phyloP scores from a whole-genome alignment of 2,888 invertebrate genomes.

The Trichogramma dendrolimi region DNA sequence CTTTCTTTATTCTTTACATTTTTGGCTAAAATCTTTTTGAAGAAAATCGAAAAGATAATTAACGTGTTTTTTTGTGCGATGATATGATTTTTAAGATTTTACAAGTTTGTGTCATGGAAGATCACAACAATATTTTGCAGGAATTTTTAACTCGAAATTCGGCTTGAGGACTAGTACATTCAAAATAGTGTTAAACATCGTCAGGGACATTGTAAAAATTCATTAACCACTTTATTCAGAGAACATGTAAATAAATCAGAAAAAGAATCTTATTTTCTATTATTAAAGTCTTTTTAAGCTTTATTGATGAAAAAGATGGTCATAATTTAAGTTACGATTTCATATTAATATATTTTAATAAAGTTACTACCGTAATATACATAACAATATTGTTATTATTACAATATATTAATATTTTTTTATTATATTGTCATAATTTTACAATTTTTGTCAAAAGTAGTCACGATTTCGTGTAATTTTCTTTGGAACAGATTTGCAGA shows the following conservation, averaged over 20 bases:
- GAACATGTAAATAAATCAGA: conserved; percentile 43
- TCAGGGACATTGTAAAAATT: conserved; percentile 37
- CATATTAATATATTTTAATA: conserved; percentile 23
- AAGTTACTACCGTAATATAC: conserved; percentile 25
- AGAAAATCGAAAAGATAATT: too few species aligned
- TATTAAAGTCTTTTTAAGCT: conserved; percentile 44
- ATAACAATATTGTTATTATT: conserved; percentile 15
- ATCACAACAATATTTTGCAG: too few species aligned
- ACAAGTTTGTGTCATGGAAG: conserved; percentile 55
- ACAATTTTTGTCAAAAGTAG: neutral
- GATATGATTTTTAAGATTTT: conserved; percentile 28
- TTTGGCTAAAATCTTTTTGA: too few species aligned
- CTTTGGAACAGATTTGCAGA: conserved; percentile 92
- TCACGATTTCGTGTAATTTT: conserved; percentile 4
- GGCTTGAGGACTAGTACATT: conserved; percentile 46
- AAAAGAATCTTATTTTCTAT: conserved; percentile 44
- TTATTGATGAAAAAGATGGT: conserved; percentile 4
- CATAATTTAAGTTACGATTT: conserved; percentile 13
- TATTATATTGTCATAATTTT: neutral
- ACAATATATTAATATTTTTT: too few species aligned
- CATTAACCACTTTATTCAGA: conserved; percentile 40
- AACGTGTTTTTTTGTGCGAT: neutral
- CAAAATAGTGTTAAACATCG: conserved; percentile 45
- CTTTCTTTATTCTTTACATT: too few species aligned
- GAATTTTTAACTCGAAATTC: conserved; percentile 49